A percentile compares a stretch with the other conserved stretches of the same genome.
These are phyloP conservation scores for Octomys mimax DNA, from an alignment of 2,797 vertebrate species.

Conservation along the genomic window DNA sequence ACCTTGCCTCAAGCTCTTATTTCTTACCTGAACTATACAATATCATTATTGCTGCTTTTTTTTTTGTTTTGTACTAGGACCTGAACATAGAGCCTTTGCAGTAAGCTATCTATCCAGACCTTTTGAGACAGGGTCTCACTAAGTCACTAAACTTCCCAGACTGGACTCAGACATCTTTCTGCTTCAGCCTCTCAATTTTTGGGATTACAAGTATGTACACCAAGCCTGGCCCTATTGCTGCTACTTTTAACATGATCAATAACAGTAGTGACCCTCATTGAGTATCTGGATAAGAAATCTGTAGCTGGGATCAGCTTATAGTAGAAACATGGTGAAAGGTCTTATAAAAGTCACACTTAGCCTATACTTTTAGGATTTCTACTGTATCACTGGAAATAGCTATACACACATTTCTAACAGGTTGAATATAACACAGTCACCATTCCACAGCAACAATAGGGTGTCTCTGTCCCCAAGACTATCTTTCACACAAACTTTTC, in stretches of 20 bases:
- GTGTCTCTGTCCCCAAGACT: neutral
- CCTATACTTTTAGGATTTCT: slow-evolving; percentile 15
- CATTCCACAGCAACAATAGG: neutral
- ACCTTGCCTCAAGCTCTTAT: neutral
- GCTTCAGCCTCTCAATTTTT: neutral
- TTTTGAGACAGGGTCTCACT: too few species aligned
- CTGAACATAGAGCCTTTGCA: neutral
- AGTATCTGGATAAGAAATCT: neutral
- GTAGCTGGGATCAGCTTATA: neutral
- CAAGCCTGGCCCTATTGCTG: neutral
- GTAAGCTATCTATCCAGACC: neutral
- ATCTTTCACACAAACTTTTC: neutral
- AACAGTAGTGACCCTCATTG: neutral
- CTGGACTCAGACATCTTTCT: neutral
- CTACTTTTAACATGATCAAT: neutral
- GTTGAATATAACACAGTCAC: neutral
- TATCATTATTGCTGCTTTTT: neutral
- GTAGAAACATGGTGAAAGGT: neutral
- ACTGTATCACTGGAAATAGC: neutral
- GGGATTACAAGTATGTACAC: neutral
- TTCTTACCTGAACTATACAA: slow-evolving; percentile 7
- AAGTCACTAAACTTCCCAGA: too few species aligned
- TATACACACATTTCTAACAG: neutral
- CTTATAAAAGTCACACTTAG: neutral
- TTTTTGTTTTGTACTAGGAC: neutral